Percentiles rank a stretch among this genome's conserved stretches.
These are phyloP conservation scores for Plusia festucae DNA, from an alignment of 2,888 invertebrate genomes.

Conservation along the genomic window DNA sequence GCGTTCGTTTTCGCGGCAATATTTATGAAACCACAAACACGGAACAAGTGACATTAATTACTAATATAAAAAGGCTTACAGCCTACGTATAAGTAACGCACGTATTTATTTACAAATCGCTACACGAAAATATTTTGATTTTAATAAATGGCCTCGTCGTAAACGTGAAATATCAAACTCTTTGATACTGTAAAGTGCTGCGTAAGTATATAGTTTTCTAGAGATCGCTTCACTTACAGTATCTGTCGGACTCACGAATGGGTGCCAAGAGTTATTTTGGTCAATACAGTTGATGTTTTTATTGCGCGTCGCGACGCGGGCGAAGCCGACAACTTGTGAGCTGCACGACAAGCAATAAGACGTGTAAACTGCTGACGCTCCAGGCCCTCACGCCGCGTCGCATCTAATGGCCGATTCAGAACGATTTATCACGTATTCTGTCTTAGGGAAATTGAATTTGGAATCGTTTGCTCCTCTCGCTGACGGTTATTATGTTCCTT, in stretches of 20 bases:
- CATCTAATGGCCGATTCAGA: conserved; percentile 83
- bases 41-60: conserved; percentile 3
- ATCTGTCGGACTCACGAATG: conserved; percentile 80
- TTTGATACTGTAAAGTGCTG: conserved; percentile 44
- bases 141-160: neutral
- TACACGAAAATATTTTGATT: neutral
- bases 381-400: conserved; percentile 80
- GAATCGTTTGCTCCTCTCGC: conserved; percentile 74
- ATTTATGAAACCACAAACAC: neutral
- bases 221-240: conserved; percentile 80
- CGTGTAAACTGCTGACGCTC: conserved; percentile 78
- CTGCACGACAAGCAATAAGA: conserved; percentile 84
- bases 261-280: conserved; percentile 89
- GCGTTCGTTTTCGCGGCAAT: conserved; percentile 2
- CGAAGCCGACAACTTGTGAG: conserved; percentile 73
- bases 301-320: conserved; percentile 84
- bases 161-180: conserved; percentile 9
- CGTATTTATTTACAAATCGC: neutral
- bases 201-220: conserved; percentile 61
- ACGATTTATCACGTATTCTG: conserved; percentile 86
- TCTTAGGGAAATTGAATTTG: conserved; percentile 83
- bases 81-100: neutral
- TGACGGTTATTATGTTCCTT: conserved; percentile 74
- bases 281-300: conserved; percentile 88
- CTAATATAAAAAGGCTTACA: neutral